Conservation (phyloP, 2,888 invertebrate genomes). For the Lithophane leautieri region DNA sequence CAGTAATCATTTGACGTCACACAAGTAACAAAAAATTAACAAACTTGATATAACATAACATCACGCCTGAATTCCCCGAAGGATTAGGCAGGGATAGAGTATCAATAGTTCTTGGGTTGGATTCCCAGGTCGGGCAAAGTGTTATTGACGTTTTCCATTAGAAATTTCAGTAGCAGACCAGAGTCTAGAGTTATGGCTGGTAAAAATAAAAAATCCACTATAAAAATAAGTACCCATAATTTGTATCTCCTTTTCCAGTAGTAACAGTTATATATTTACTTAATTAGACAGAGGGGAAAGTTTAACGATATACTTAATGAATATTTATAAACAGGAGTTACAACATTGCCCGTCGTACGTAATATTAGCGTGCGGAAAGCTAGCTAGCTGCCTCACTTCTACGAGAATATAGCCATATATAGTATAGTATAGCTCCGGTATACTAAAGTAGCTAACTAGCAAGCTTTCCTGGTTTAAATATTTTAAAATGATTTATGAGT, state of each 20-base stretch:
- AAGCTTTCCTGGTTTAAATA: not conserved
- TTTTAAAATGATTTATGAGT: slow-evolving; percentile 12
- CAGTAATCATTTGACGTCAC: slow-evolving; percentile 9
- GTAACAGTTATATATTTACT: slow-evolving; percentile 23
- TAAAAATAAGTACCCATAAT: not conserved
- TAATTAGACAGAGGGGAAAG: slow-evolving; percentile 35
- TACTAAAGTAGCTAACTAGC: slow-evolving; percentile 1
- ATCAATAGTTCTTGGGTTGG: too few relatives aligned
- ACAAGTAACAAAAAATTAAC: not conserved
- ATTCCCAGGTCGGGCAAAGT: too few relatives aligned
- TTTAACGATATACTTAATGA: slow-evolving; percentile 34
- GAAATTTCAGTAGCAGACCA: too few relatives aligned
- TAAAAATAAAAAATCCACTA: not conserved
- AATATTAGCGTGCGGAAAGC: not conserved
- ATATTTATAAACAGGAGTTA: slow-evolving; percentile 34
- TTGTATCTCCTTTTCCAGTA: slow-evolving; percentile 1
- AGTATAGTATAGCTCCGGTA: too few relatives aligned
- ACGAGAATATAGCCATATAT: slow-evolving; percentile 23
- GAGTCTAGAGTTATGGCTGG: too few relatives aligned
- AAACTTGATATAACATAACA: too few relatives aligned
- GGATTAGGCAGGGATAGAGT: too few relatives aligned
- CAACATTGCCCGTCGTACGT: slow-evolving; percentile 12
- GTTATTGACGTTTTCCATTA: too few relatives aligned
- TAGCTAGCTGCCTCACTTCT: not conserved
- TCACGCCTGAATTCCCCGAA: too few relatives aligned